These are phyloP conservation scores for Acronicta alni DNA, from an alignment of 2,888 invertebrate genomes.

Conservation along the genomic window DNA sequence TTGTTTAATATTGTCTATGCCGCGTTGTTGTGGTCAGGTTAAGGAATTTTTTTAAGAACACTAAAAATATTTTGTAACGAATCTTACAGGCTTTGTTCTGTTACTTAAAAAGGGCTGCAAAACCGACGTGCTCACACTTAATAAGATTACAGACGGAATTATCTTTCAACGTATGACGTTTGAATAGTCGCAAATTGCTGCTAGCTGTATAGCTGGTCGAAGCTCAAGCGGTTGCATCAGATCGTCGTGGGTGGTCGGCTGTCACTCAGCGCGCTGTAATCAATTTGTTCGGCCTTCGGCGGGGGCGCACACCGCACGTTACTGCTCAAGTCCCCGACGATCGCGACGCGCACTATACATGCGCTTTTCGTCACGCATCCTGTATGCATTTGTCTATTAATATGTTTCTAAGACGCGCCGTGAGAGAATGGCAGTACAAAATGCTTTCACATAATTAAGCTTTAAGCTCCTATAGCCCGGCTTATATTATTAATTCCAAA, in stretches of 20 bases:
- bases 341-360: constrained; percentile 66
- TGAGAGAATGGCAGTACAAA: constrained; percentile 36
- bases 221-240: constrained; percentile 68
- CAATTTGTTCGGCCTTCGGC: constrained; percentile 86
- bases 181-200: constrained; percentile 67
- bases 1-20: too few relatives aligned
- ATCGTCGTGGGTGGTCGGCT: constrained; percentile 82
- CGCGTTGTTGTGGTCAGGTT: too few relatives aligned
- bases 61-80: too few relatives aligned
- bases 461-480: constrained; percentile 1
- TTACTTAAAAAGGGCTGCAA: constrained; percentile 3
- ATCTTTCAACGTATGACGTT: constrained; percentile 64
- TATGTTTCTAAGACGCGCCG: constrained; percentile 48
- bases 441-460: constrained; percentile 30
- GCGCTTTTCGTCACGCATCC: constrained; percentile 83
- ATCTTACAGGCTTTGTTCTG: not conserved
- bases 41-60: too few relatives aligned
- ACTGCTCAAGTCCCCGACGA: constrained; percentile 54
- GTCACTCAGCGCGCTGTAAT: constrained; percentile 83
- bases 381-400: constrained; percentile 70
- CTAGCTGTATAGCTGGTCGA: constrained; percentile 64
- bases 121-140: constrained; percentile 24
- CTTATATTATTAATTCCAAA: constrained; percentile 10
- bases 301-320: constrained; percentile 65
- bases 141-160: constrained; percentile 42